phyloP scores from a whole-genome alignment of 64 coral and sea anemone species.

The Trachythela sp. region DNA sequence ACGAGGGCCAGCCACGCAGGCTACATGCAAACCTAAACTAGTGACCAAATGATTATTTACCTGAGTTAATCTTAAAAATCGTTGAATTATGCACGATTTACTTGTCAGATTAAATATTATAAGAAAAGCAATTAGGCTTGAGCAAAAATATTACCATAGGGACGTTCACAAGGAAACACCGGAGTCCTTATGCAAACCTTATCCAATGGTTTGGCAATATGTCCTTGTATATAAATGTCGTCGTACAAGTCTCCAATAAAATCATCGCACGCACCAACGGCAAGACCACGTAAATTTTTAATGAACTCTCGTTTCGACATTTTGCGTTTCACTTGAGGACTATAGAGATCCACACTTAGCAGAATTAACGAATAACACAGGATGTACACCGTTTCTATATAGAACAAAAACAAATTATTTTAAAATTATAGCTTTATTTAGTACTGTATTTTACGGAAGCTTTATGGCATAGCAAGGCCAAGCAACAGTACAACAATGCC shows the following conservation, averaged over 20 bases:
- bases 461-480: no score
- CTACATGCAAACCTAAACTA: no score
- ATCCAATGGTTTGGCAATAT: conserved; percentile 37
- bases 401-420: background rate
- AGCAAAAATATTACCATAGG: conserved; percentile 20
- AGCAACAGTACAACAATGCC: no score
- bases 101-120: background rate
- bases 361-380: conserved; percentile 88
- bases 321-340: conserved; percentile 94
- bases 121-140: background rate
- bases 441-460: no score
- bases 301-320: conserved; percentile 97
- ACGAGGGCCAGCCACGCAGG: no score
- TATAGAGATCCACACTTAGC: conserved; percentile 89
- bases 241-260: conserved; percentile 92
- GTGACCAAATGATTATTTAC: no score
- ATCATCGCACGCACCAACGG: conserved; percentile 57
- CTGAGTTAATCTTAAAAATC: no score
- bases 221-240: conserved; percentile 74
- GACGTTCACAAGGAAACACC: background rate
- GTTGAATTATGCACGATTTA: no score
- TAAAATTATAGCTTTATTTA: no score
- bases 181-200: background rate
- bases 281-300: conserved; percentile 81
- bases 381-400: conserved; percentile 84